These are phyloP conservation scores for Lacerta agilis DNA, from an alignment of 2,797 vertebrate genomes.

Conservation along the genomic window DNA sequence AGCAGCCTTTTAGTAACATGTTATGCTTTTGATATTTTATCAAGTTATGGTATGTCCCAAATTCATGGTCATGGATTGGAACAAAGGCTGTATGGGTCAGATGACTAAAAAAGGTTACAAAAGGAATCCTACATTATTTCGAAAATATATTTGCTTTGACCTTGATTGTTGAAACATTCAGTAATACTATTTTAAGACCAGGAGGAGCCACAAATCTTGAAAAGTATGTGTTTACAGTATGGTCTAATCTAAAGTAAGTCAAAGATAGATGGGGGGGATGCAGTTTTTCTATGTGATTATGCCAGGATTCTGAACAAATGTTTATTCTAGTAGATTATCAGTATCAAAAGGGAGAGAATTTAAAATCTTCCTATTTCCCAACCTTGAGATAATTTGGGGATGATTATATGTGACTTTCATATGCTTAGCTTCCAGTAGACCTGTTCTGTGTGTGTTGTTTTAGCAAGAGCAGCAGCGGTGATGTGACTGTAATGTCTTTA, in stretches of 20 bases:
- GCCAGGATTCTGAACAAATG: conserved; percentile 39
- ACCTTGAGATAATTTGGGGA: conserved; percentile 39
- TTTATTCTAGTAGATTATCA: background rate
- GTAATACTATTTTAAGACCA: conserved; percentile 39
- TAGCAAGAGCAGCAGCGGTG: conserved; percentile 42
- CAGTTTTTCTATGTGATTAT: background rate
- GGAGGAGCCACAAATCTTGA: conserved; percentile 34
- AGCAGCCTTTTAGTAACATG: conserved; percentile 41
- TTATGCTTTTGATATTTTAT: conserved; percentile 26
- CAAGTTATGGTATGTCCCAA: conserved; percentile 33
- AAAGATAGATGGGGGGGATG: conserved; percentile 36
- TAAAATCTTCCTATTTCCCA: conserved; percentile 50
- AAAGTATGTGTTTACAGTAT: conserved; percentile 47
- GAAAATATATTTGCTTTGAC: conserved; percentile 43
- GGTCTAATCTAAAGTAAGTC: conserved; percentile 57
- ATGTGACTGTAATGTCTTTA: conserved; percentile 59
- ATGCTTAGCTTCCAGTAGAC: conserved; percentile 47
- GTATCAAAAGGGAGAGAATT: conserved; percentile 42
- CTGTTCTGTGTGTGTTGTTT: conserved; percentile 48
- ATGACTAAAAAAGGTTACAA: conserved; percentile 51
- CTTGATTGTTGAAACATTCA: conserved; percentile 20
- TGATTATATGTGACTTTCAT: conserved; percentile 40
- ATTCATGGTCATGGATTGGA: conserved; percentile 36
- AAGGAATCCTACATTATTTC: conserved; percentile 56
- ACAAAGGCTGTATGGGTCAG: conserved; percentile 27